phyloP scores from a whole-genome alignment of 1,140 invertebrate genomes.

The Fopius arisanus region DNA sequence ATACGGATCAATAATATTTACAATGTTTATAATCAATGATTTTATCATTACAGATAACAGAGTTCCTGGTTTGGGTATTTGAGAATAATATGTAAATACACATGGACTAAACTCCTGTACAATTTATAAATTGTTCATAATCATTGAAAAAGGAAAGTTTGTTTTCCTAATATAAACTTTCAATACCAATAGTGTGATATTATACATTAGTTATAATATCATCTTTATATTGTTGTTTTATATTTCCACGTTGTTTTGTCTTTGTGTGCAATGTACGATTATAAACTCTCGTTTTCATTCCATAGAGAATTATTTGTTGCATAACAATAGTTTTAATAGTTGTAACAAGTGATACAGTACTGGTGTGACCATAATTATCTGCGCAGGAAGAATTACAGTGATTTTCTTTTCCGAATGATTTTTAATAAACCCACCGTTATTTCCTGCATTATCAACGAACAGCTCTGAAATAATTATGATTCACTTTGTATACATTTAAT shows the following conservation, averaged over 20 bases:
- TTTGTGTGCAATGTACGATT: neutral
- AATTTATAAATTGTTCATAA: neutral
- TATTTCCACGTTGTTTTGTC: neutral
- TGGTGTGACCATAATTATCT: neutral
- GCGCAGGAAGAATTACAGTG: neutral
- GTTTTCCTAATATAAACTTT: neutral
- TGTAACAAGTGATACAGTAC: neutral
- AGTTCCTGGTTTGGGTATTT: neutral
- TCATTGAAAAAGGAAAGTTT: neutral
- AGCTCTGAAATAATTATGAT: neutral
- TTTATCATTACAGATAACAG: constrained; percentile 6
- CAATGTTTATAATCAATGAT: neutral
- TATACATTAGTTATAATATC: neutral
- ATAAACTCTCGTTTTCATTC: neutral
- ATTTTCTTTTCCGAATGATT: neutral
- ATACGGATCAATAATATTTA: neutral
- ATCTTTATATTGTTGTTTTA: neutral
- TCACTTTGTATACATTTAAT: neutral
- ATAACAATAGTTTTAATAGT: neutral
- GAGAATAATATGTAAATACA: neutral
- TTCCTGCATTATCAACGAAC: neutral
- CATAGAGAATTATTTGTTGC: neutral
- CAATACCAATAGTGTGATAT: neutral
- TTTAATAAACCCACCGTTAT: neutral
- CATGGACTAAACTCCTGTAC: neutral